phyloP scores from a whole-genome alignment of 2,797 vertebrate species.

The Pachyuromys duprasi region DNA sequence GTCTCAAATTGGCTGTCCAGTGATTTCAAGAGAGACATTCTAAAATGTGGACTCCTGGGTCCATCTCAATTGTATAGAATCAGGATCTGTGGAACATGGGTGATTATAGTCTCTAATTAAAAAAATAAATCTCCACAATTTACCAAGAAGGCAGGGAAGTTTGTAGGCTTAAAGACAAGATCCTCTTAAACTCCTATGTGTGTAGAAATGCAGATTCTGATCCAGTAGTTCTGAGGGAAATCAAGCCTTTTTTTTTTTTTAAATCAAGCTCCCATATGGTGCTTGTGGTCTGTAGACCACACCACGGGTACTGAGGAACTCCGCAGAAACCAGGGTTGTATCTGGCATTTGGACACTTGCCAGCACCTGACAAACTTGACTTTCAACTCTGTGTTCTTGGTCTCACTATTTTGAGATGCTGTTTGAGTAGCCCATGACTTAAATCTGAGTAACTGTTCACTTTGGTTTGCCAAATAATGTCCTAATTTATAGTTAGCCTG shows the following conservation, averaged over 20 bases:
- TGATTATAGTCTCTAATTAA: not conserved
- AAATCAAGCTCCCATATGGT: not conserved
- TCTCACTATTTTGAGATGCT: conserved; percentile 38
- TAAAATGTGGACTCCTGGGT: conserved; percentile 32
- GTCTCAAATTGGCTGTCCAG: not conserved
- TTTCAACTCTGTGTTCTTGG: not conserved
- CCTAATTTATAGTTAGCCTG: not conserved
- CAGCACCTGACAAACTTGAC: not conserved
- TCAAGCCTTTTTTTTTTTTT: not conserved
- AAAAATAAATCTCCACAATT: not conserved
- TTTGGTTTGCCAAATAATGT: not conserved
- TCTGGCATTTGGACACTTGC: not conserved
- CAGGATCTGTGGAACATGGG: not conserved
- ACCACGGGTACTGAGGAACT: not conserved
- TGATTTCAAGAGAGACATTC: conserved; percentile 1
- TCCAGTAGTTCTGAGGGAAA: not conserved
- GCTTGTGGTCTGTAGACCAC: not conserved
- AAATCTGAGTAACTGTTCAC: not conserved
- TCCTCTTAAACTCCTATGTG: not conserved
- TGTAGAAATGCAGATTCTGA: not conserved
- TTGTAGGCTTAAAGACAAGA: not conserved
- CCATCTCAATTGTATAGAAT: not conserved
- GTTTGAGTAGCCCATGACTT: not conserved
- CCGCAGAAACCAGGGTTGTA: not conserved
- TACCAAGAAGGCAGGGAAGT: not conserved